Conservation (phyloP, 1,140 invertebrate species). For the Calliphora vicina region DNA sequence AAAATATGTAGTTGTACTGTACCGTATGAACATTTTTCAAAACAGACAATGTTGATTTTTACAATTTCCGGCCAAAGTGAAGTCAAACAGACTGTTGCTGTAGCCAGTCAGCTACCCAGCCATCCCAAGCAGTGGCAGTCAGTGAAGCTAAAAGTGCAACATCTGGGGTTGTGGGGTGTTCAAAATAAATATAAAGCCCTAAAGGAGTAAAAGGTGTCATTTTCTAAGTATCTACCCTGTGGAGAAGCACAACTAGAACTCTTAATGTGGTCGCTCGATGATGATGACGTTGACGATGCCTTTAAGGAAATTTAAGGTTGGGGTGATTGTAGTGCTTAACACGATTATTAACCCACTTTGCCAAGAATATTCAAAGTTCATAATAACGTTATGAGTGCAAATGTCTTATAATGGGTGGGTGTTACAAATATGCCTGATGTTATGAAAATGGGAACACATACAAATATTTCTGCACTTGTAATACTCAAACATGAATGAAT, state of each 20-base stretch:
- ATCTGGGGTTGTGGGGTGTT: neutral
- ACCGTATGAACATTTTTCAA: neutral
- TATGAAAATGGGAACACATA: neutral
- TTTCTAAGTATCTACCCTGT: neutral
- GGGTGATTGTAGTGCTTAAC: neutral
- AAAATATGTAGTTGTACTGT: too few relatives aligned
- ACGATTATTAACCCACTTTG: neutral
- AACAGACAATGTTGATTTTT: neutral
- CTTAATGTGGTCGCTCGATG: too few relatives aligned
- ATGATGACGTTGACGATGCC: neutral
- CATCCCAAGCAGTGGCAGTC: too few relatives aligned
- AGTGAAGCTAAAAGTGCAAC: too few relatives aligned
- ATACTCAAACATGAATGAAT: neutral
- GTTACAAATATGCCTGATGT: neutral
- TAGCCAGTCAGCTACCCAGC: neutral
- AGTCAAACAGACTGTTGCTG: neutral
- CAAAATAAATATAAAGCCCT: neutral
- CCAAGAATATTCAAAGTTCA: neutral
- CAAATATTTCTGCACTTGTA: neutral
- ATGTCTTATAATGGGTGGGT: neutral
- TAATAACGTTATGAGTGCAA: too few relatives aligned
- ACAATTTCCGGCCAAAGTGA: constrained; percentile 7
- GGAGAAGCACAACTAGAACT: too few relatives aligned
- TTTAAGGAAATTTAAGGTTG: neutral
- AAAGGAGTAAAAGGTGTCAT: neutral